phyloP scores from a whole-genome alignment of 2,113 vertebrate species.

The Stictonetta naevosa region DNA sequence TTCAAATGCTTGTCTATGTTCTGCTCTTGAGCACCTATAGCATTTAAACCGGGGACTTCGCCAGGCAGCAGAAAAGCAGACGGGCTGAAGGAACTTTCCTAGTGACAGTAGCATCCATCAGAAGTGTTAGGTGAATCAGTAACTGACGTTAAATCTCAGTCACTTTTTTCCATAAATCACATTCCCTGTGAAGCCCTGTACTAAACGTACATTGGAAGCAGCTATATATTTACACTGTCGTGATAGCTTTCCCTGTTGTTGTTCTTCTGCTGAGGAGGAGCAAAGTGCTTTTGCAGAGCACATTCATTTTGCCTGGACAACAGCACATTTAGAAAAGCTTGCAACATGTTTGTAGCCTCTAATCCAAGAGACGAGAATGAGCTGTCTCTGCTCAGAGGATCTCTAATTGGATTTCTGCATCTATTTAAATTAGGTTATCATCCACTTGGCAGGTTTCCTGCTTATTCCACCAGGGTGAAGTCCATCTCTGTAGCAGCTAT shows the following conservation, averaged over 20 bases:
- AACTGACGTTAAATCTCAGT: background rate
- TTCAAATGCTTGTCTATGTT: background rate
- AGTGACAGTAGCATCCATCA: constrained; percentile 14
- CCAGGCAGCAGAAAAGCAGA: background rate
- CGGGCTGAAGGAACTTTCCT: background rate
- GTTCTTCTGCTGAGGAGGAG: background rate
- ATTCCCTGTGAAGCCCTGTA: background rate
- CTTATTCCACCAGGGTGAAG: background rate
- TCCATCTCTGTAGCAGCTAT: background rate
- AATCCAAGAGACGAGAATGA: background rate
- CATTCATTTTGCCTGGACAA: background rate
- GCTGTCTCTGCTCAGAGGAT: constrained; percentile 55
- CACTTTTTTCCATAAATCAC: background rate
- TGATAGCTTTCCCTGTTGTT: background rate
- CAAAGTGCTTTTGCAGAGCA: background rate
- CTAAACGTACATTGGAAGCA: background rate
- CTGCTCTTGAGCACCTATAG: background rate
- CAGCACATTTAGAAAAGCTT: background rate
- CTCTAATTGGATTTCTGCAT: constrained; percentile 63
- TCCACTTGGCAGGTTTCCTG: constrained; percentile 56
- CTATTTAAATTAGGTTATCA: constrained; percentile 61
- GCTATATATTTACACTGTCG: background rate
- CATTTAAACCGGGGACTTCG: background rate
- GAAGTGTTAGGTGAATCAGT: background rate
- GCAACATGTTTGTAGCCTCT: background rate